These are phyloP conservation scores for Chaetops frenatus DNA, from an alignment of 2,113 vertebrate species.

Conservation along the genomic window DNA sequence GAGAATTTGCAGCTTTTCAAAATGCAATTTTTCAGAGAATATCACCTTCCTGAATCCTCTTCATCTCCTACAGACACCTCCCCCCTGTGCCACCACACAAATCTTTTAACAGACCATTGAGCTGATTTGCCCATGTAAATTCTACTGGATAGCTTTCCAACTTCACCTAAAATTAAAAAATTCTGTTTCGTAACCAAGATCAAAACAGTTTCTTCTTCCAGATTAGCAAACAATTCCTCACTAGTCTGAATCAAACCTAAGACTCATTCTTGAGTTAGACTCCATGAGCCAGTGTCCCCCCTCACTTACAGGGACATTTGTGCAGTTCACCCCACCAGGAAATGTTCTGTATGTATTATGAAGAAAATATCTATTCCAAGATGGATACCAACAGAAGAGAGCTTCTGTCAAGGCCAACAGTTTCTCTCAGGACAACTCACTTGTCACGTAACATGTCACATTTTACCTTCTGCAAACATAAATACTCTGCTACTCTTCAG, in stretches of 20 bases:
- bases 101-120: not conserved
- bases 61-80: not conserved
- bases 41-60: not conserved
- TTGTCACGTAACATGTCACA: rapidly evolving
- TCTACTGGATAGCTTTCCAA: not conserved
- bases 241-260: not conserved
- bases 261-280: not conserved
- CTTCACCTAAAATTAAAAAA: not conserved
- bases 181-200: not conserved
- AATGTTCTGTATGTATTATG: not conserved
- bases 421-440: not conserved
- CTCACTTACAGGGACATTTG: not conserved
- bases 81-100: not conserved
- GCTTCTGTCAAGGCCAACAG: not conserved
- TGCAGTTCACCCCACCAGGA: not conserved
- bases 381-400: not conserved
- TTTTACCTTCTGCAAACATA: not conserved
- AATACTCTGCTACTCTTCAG: not conserved
- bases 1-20: not conserved
- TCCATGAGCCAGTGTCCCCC: not conserved
- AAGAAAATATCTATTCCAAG: not conserved
- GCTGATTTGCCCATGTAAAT: not conserved
- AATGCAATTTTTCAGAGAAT: not conserved
- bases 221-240: not conserved
- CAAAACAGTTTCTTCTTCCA: not conserved